Evolutionary conservation across 1,140 invertebrate species (phyloP), one percentile per base, ranked within the genome.

Genomic region (Hyphantria cunea): DNA sequence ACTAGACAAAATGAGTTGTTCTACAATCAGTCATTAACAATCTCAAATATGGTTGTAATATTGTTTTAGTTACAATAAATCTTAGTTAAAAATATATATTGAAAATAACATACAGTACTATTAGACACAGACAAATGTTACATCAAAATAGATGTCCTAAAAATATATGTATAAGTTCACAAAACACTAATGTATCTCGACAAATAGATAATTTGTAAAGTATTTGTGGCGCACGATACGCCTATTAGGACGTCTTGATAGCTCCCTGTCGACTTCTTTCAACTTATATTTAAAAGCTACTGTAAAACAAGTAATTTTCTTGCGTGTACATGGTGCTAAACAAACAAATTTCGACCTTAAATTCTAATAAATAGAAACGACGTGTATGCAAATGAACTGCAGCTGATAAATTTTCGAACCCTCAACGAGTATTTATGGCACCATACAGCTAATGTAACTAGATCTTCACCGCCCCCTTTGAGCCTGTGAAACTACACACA

Each of bases 241-340:
- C 83, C 86, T 90, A 89, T 90, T 90, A 90, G 87, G 74, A 80
- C 75, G 72, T 78, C 87, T 87, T 90, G 87, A 90, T 90, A 80
- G 82, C 80, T 86, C 84, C 76, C 84, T 78, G 85, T 86, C 78
- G 70, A 76, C 74, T 87, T 89, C 87, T 90, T 87, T 90, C 87
- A 89, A 70, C 87, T 64, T 90, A 83, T 87, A 87, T 90, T 90
- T 90, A 87, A 90, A 88, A 87, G 84, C 81, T 70, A 75, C 75
- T 56, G 72, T 42, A 44, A 64, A 61, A 68, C 37, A 11, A 51
- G 37, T 13, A 15, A 7, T 34, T 41, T 33, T 42, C 11, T 42
- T 15, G 13, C 2, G 14, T n/a, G 32, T 15, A 14, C 6, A 42
- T 44, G 33, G 47, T n/a, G 15, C 2, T 14, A 14, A 42, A 52